Conservation (phyloP, 1,140 invertebrate genomes). For the Drosophila lacteicornis region DNA sequence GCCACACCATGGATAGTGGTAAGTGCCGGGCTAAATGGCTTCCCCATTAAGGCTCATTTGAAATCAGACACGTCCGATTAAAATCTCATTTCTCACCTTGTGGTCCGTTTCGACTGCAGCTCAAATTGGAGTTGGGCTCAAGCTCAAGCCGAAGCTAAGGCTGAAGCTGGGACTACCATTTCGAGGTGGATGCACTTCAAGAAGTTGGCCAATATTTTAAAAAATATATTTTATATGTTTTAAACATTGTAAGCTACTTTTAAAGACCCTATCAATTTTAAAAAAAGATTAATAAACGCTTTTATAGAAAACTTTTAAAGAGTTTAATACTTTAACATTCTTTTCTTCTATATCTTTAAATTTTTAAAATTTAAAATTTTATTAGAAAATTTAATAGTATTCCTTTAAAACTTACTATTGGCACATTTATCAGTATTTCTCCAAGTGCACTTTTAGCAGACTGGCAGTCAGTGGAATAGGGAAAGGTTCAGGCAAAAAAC, state of each 20-base stretch:
- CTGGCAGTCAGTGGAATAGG: slow-evolving; percentile 34
- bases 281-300: background rate
- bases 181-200: slow-evolving; percentile 20
- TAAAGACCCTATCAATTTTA: fast-evolving
- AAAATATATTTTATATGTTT: background rate
- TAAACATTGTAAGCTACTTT: background rate
- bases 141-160: slow-evolving; percentile 17
- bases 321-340: background rate
- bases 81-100: slow-evolving; percentile 85
- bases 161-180: slow-evolving; percentile 19
- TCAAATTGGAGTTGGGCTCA: slow-evolving; percentile 69
- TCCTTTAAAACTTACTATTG: too few species aligned
- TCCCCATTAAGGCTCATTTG: slow-evolving; percentile 85
- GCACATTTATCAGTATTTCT: too few species aligned
- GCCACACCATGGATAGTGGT: slow-evolving; percentile 51
- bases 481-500: slow-evolving; percentile 62
- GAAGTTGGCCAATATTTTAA: background rate
- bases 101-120: slow-evolving; percentile 67
- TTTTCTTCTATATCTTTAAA: background rate
- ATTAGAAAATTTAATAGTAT: too few species aligned
- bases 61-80: slow-evolving; percentile 85
- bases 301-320: background rate
- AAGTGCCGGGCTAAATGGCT: slow-evolving; percentile 79
- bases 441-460: slow-evolving; percentile 1
- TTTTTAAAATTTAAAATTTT: background rate